These are phyloP conservation scores for Lycaena phlaeas DNA, from an alignment of 2,888 invertebrate genomes.

Conservation along the genomic window DNA sequence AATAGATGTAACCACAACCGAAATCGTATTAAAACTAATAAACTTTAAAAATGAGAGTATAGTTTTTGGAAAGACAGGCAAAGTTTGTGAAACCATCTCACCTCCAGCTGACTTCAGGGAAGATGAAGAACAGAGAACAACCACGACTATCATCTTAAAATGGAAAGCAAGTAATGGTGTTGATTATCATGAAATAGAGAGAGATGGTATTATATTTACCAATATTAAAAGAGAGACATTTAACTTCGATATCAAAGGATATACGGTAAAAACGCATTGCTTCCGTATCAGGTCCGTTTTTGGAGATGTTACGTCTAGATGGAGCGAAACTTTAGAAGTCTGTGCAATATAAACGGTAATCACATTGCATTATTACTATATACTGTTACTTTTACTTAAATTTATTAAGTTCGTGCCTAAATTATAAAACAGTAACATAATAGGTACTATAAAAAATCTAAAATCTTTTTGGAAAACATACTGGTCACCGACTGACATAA, in stretches of 20 bases:
- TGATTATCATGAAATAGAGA: slow-evolving; percentile 48
- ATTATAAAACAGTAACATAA: too few species aligned
- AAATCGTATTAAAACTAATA: slow-evolving; percentile 45
- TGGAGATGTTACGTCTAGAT: slow-evolving; percentile 37
- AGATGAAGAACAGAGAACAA: slow-evolving; percentile 28
- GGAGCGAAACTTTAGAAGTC: slow-evolving; percentile 39
- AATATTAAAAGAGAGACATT: slow-evolving; percentile 33
- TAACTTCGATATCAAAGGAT: slow-evolving; percentile 34
- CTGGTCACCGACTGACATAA: too few species aligned
- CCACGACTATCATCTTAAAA: slow-evolving; percentile 32
- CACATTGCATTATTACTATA: too few species aligned
- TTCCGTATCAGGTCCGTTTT: slow-evolving; percentile 45
- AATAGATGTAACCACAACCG: slow-evolving; percentile 35
- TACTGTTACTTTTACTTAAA: too few species aligned
- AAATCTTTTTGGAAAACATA: too few species aligned
- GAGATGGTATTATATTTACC: slow-evolving; percentile 41
- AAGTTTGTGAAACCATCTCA: slow-evolving; percentile 23
- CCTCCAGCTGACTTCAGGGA: slow-evolving; percentile 30
- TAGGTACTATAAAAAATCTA: too few species aligned
- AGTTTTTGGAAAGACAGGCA: slow-evolving; percentile 30
- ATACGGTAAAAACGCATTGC: slow-evolving; percentile 34
- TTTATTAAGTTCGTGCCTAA: too few species aligned
- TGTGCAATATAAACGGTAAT: too few species aligned
- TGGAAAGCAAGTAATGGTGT: slow-evolving; percentile 34
- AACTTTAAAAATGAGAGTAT: slow-evolving; percentile 30